Conservation (phyloP, 92 coral and sea anemone genomes). For the Epizoanthus illoricatus region DNA sequence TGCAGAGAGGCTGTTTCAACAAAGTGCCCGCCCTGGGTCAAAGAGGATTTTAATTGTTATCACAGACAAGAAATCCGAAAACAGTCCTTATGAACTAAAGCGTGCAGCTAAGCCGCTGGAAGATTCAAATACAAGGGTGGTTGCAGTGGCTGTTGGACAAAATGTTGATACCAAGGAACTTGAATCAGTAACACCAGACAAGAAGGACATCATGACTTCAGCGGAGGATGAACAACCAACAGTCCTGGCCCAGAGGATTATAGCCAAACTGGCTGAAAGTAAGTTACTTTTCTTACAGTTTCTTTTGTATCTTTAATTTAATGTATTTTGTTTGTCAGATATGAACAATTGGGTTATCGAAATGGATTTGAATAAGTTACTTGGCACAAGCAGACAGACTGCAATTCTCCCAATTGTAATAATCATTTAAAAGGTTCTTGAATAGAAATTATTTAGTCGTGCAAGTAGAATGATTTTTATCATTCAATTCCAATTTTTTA, state of each 20-base stretch:
- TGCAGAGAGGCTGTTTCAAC: conserved; percentile 21
- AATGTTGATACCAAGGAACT: conserved; percentile 1
- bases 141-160: conserved; percentile 27
- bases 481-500: too few relatives aligned
- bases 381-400: too few relatives aligned
- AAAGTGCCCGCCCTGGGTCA: conserved; percentile 35
- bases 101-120: conserved; percentile 14
- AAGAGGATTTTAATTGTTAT: conserved; percentile 40
- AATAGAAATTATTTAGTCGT: too few relatives aligned
- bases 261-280: conserved; percentile 31
- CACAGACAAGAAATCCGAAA: conserved; percentile 25
- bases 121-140: conserved; percentile 32
- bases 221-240: conserved; percentile 20
- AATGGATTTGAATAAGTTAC: too few relatives aligned
- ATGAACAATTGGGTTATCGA: too few relatives aligned
- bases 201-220: conserved; percentile 32
- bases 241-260: conserved; percentile 32
- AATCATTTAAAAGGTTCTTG: too few relatives aligned
- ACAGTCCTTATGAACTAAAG: conserved; percentile 9
- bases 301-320: too few relatives aligned
- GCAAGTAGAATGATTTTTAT: too few relatives aligned
- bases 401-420: too few relatives aligned
- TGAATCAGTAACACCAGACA: conserved; percentile 1
- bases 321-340: too few relatives aligned
- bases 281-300: background rate